Evolutionary conservation across 2,888 invertebrate genomes (phyloP).

Genomic region (Drosophila percnosoma): DNA sequence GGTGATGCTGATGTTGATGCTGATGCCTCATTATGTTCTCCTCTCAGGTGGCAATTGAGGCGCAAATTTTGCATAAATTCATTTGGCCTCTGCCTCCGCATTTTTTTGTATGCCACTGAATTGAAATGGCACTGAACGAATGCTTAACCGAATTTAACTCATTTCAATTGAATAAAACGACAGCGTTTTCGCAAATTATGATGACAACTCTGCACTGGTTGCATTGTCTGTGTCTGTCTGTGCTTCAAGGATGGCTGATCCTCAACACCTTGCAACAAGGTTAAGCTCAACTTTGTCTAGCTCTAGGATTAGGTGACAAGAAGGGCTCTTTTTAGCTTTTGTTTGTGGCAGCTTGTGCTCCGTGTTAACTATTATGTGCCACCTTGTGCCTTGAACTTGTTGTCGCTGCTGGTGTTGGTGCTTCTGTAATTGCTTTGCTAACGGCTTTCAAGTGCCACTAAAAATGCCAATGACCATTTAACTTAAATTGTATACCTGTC

Average conservation of each 20-base stretch:
- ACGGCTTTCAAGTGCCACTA: constrained; percentile 54
- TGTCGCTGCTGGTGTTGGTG: constrained; percentile 21
- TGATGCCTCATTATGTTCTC: constrained; percentile 55
- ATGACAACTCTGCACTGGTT: constrained; percentile 1
- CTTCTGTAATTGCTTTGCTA: constrained; percentile 46
- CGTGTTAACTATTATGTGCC: not conserved
- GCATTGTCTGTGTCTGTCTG: constrained; percentile 7
- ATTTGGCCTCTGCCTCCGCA: constrained; percentile 32
- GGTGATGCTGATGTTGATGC: constrained; percentile 24
- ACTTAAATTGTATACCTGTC: constrained; percentile 26
- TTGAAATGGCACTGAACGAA: constrained; percentile 69
- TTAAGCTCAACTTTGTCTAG: constrained; percentile 25
- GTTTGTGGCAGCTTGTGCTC: constrained; percentile 17
- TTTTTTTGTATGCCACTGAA: constrained; percentile 34
- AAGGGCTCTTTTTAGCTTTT: constrained; percentile 25
- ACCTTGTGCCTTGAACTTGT: constrained; percentile 47
- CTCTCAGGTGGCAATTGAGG: constrained; percentile 58
- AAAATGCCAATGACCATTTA: constrained; percentile 71
- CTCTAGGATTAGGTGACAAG: constrained; percentile 19
- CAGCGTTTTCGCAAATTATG: constrained; percentile 37
- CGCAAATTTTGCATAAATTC: constrained; percentile 50
- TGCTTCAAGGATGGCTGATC: not conserved
- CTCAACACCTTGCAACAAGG: not conserved
- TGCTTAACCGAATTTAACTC: constrained; percentile 66
- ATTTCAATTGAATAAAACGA: constrained; percentile 62